Conservation (phyloP, 2,888 invertebrate genomes). For the Nymphalis polychloros region DNA sequence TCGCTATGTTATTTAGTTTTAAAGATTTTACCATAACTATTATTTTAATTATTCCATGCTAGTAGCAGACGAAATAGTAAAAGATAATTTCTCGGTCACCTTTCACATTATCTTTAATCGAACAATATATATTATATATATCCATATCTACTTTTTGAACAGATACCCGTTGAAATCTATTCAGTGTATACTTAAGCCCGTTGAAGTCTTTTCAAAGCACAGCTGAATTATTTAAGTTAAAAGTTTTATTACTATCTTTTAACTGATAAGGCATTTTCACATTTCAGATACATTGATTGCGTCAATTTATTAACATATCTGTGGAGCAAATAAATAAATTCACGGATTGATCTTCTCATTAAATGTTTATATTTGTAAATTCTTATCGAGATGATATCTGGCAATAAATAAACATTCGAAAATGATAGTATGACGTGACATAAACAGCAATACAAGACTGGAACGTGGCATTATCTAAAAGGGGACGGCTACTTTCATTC, state of each 20-base stretch:
- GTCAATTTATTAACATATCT: neutral
- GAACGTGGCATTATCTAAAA: slow-evolving; percentile 57
- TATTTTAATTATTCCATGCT: no score
- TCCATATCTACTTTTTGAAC: no score
- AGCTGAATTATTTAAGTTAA: neutral
- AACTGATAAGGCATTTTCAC: neutral
- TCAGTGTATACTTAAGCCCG: slow-evolving; percentile 2
- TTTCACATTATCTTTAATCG: no score
- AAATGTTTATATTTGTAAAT: slow-evolving; percentile 10
- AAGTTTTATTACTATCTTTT: no score
- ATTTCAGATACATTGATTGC: neutral
- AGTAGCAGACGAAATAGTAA: no score
- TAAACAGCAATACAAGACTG: slow-evolving; percentile 45
- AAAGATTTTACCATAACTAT: no score
- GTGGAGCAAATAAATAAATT: neutral
- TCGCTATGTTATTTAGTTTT: neutral
- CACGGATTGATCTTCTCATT: neutral
- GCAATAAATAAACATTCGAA: slow-evolving; percentile 28
- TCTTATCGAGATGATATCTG: slow-evolving; percentile 41
- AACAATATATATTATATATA: no score
- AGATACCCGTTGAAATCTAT: no score
- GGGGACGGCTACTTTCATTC: slow-evolving; percentile 71
- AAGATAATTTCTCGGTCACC: no score
- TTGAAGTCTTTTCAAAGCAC: slow-evolving; percentile 22
- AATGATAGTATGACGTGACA: slow-evolving; percentile 44